These are phyloP conservation scores for Pterocles burchelli DNA, from an alignment of 2,113 vertebrate genomes.

Conservation along the genomic window DNA sequence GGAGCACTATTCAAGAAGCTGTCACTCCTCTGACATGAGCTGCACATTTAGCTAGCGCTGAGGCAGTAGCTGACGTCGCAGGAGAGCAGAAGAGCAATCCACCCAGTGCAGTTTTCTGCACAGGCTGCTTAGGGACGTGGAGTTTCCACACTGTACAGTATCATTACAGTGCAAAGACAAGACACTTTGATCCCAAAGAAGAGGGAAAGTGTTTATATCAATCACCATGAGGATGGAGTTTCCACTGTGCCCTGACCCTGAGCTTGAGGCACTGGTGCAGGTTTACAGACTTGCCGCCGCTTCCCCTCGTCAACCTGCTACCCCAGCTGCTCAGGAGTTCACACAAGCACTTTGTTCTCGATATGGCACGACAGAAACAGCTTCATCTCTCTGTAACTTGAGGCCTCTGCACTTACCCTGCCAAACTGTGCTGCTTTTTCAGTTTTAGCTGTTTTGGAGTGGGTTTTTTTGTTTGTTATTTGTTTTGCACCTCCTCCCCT, in stretches of 20 bases:
- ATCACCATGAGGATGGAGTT: not conserved
- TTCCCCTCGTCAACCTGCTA: not conserved
- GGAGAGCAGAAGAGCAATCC: not conserved
- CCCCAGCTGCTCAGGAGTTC: not conserved
- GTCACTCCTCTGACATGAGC: not conserved
- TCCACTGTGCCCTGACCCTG: too few species aligned
- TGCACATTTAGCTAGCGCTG: not conserved
- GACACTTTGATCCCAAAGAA: not conserved
- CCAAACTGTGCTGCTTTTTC: not conserved
- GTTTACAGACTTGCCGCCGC: accelerated
- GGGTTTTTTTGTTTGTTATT: not conserved
- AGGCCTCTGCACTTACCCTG: not conserved
- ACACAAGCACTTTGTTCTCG: not conserved
- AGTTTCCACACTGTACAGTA: not conserved
- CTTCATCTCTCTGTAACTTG: not conserved
- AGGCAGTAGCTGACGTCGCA: not conserved
- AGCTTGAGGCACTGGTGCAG: not conserved
- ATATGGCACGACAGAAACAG: not conserved
- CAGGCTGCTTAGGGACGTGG: accelerated
- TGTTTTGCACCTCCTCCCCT: not conserved
- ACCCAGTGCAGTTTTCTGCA: not conserved
- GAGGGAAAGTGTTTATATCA: not conserved
- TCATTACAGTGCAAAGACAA: not conserved
- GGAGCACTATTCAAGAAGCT: not conserved
- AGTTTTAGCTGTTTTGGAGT: not conserved